A percentile compares a stretch with the other conserved stretches of the same genome.
These are phyloP conservation scores for Aphelenchoides fujianensis DNA, from an alignment of 1,140 invertebrate genomes.

Conservation along the genomic window DNA sequence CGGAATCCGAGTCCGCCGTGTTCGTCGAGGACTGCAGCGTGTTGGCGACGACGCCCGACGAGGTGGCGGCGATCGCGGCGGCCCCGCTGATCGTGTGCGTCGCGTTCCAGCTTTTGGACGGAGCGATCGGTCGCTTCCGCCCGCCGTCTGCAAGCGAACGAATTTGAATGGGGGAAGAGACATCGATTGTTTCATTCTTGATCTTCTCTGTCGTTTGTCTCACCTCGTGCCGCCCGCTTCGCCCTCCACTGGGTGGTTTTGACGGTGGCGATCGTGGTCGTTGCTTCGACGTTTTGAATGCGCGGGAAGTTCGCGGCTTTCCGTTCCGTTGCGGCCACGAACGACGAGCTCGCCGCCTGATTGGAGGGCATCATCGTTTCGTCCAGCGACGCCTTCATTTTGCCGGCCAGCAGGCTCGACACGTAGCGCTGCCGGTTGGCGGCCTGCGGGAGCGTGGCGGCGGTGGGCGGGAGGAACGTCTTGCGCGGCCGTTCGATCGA, in stretches of 20 bases:
- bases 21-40: not conserved
- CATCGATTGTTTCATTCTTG: not conserved
- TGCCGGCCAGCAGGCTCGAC: not conserved
- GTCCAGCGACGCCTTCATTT: not conserved
- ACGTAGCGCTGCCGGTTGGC: not conserved
- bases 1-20: slow-evolving; percentile 17
- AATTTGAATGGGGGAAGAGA: no score
- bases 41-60: not conserved
- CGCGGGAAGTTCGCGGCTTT: not conserved
- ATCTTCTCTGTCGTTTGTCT: not conserved
- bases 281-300: slow-evolving; percentile 19
- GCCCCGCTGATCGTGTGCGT: not conserved
- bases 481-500: slow-evolving; percentile 23
- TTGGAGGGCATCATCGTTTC: not conserved
- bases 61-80: not conserved
- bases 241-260: not conserved
- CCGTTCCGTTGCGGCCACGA: not conserved
- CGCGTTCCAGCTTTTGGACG: not conserved
- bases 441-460: not conserved
- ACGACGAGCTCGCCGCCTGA: not conserved
- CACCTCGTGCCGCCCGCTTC: not conserved
- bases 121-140: not conserved
- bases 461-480: slow-evolving; percentile 7
- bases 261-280: not conserved
- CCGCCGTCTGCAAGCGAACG: not conserved